phyloP scores from a whole-genome alignment of 2,113 vertebrate species.

The Lepidothrix coronata region DNA sequence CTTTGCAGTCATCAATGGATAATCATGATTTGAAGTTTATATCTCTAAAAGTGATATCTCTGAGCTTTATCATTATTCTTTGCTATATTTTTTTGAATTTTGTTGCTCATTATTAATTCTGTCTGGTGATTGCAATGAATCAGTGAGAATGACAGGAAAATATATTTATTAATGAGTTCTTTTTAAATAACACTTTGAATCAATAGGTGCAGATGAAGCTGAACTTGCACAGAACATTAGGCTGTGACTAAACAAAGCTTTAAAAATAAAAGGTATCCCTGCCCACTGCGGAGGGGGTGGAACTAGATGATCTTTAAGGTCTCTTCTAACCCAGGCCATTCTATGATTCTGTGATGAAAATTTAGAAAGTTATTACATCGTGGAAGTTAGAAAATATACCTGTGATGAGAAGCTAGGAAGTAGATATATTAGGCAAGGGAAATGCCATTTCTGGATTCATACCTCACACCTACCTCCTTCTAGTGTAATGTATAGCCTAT shows the following conservation, averaged over 20 bases:
- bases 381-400: background rate
- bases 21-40: background rate
- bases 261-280: background rate
- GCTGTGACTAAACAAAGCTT: background rate
- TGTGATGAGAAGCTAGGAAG: background rate
- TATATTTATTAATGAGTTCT: background rate
- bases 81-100: background rate
- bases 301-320: background rate
- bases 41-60: background rate
- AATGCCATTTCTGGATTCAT: constrained; percentile 22
- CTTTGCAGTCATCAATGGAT: background rate
- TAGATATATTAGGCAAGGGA: background rate
- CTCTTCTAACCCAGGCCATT: background rate
- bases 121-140: background rate
- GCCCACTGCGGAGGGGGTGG: accelerated
- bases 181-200: background rate
- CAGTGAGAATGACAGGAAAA: background rate
- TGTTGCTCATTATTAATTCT: background rate
- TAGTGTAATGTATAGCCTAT: background rate
- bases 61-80: background rate
- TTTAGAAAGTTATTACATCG: background rate
- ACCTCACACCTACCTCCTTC: background rate
- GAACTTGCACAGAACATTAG: background rate
- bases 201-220: background rate
- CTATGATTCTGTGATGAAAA: background rate